phyloP scores from a whole-genome alignment of 2,888 invertebrate species.

The Pomacea canaliculata region DNA sequence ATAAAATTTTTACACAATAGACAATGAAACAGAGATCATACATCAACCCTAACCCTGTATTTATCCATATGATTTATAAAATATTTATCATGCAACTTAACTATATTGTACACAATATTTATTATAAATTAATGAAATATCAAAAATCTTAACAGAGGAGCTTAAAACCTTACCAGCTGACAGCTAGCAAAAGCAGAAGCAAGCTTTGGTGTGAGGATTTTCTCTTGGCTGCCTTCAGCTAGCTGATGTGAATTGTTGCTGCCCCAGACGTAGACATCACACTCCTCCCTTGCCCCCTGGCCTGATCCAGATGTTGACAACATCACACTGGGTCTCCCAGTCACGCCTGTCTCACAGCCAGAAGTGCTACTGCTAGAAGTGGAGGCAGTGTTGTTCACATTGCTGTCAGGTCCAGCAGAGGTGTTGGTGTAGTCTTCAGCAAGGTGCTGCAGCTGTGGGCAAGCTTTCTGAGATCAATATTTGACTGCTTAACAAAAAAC shows the following conservation, averaged over 20 bases:
- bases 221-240: constrained; percentile 76
- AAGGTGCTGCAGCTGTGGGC: constrained; percentile 57
- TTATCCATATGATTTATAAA: too few relatives aligned
- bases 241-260: constrained; percentile 78
- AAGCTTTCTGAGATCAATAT: not conserved
- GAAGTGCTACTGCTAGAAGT: constrained; percentile 15
- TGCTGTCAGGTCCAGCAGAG: constrained; percentile 58
- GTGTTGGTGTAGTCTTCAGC: constrained; percentile 65
- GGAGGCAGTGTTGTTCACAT: constrained; percentile 44
- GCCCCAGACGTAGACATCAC: constrained; percentile 77
- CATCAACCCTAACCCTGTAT: too few relatives aligned
- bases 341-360: not conserved
- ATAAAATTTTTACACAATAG: too few relatives aligned
- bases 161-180: constrained; percentile 71
- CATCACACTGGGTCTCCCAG: constrained; percentile 9
- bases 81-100: too few relatives aligned
- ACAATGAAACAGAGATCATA: too few relatives aligned
- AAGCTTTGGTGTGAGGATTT: constrained; percentile 74
- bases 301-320: constrained; percentile 18
- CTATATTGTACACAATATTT: too few relatives aligned
- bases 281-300: constrained; percentile 17
- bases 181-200: constrained; percentile 75
- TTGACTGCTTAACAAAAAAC: too few relatives aligned
- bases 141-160: too few relatives aligned
- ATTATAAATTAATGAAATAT: too few relatives aligned